Evolutionary conservation across 2,888 invertebrate species (phyloP).

Genomic region (Eledona agricola): DNA sequence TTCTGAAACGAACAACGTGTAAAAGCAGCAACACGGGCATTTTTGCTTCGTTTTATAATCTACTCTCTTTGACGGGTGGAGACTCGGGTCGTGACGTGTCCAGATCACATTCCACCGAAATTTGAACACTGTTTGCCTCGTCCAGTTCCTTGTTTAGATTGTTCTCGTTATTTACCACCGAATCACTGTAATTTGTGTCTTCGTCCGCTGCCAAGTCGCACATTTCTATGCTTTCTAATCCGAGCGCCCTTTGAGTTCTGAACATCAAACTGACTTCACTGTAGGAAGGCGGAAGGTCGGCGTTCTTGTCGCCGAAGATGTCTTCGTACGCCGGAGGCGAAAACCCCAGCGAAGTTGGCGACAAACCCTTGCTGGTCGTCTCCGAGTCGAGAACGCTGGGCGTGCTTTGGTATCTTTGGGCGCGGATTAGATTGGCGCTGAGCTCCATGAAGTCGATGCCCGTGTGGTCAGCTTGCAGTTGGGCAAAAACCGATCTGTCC

Average conservation of each 20-base stretch:
- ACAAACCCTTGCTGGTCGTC: conserved; percentile 65
- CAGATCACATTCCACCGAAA: conserved; percentile 20
- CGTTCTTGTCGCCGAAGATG: conserved; percentile 60
- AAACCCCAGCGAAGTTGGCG: conserved; percentile 62
- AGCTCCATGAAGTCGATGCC: conserved; percentile 66
- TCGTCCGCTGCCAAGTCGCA: conserved; percentile 12
- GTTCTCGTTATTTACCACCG: conserved; percentile 35
- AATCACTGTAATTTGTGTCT: conserved; percentile 11
- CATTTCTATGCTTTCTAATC: conserved; percentile 26
- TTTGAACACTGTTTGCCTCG: conserved; percentile 22
- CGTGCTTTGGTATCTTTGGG: conserved; percentile 59
- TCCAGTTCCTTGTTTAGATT: conserved; percentile 39
- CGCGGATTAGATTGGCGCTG: conserved; percentile 64
- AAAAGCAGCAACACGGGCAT: conserved; percentile 27
- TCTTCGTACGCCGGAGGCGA: conserved; percentile 67
- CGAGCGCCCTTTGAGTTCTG: conserved; percentile 25
- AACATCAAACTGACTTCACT: conserved; percentile 58
- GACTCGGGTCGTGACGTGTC: conserved; percentile 21
- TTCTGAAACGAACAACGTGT: conserved; percentile 5
- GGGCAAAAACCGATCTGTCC: conserved; percentile 65
- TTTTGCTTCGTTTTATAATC: conserved; percentile 32
- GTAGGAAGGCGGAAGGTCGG: conserved; percentile 59
- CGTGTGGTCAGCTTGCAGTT: conserved; percentile 61
- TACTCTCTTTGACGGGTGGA: conserved; percentile 31
- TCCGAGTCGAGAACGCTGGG: conserved; percentile 64